Evolutionary conservation across 2,888 invertebrate genomes (phyloP), one percentile per base, ranked within the genome.

Genomic region (Tinea semifulvella): DNA sequence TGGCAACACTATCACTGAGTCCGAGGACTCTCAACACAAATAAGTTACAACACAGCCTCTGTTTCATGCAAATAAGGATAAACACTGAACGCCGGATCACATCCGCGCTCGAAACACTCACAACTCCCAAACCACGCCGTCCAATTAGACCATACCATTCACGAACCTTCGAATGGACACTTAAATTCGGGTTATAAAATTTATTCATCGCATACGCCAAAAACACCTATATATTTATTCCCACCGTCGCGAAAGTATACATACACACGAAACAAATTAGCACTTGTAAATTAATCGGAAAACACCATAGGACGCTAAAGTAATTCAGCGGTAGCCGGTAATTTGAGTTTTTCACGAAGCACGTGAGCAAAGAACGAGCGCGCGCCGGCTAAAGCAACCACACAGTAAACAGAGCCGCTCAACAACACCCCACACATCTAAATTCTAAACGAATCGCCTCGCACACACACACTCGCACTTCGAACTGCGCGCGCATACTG

Each of bases 341-440:
- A 77, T 77, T 62, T 63, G 14, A 36, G 10, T 66, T 61, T 63
- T 63, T 61, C 63, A 59, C 57, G 47, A 57, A 56, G 60, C 66
- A 67, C 68, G 65, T 67, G 63, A 88, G 86, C 61, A 87, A 86
- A 82, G 89, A 88, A 68, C 86, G 90, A 66, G 71, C 72, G 57
- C 82, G 83, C 68, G 83, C 83, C 59, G 56, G 51, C 45, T 52
- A 51, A 19, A 43, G 52, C 51, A 26, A 77, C 79, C 65, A 75
- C 82, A 57, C 84, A 82, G 68, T 83, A 85, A 61, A 84, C 84
- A 67, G 84, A 82, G 50, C 62, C 62, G 42, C 63, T 22, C 71
- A 61, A 70, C 72, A 72, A 74, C 75, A 73, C 68, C 48, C 48
- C 52, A 51, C 49, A 36, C 36, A 36, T 36, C 36, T 36, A 36